Conservation (phyloP, 1,140 invertebrate genomes). For the Anadara kagoshimensis region DNA sequence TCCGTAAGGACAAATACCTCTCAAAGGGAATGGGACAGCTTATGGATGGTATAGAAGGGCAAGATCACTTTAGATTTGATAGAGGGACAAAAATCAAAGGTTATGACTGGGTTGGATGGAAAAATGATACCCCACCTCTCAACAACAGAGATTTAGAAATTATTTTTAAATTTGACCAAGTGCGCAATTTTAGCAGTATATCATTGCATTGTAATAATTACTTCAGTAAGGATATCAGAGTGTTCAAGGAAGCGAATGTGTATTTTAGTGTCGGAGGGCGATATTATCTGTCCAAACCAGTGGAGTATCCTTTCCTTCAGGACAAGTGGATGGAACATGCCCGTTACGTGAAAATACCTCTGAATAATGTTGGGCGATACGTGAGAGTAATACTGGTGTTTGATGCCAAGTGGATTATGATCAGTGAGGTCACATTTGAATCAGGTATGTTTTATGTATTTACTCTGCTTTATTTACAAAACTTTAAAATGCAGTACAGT, state of each 20-base stretch:
- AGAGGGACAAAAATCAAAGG: slow-evolving; percentile 81
- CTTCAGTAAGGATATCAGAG: slow-evolving; percentile 81
- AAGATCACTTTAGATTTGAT: slow-evolving; percentile 86
- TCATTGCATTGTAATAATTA: slow-evolving; percentile 87
- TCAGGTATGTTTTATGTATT: slow-evolving; percentile 62
- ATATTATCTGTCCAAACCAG: slow-evolving; percentile 83
- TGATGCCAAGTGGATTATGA: slow-evolving; percentile 89
- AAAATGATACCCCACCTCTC: slow-evolving; percentile 82
- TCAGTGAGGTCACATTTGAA: slow-evolving; percentile 85
- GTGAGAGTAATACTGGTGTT: slow-evolving; percentile 88
- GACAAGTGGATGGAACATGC: slow-evolving; percentile 89
- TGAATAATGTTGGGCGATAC: slow-evolving; percentile 87
- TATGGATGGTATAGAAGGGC: slow-evolving; percentile 84
- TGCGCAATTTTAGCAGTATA: slow-evolving; percentile 89
- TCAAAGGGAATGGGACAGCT: slow-evolving; percentile 87
- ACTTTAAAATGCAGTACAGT: too few species aligned
- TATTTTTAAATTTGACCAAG: slow-evolving; percentile 89
- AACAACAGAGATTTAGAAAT: slow-evolving; percentile 59
- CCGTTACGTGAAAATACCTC: slow-evolving; percentile 87
- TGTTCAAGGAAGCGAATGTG: slow-evolving; percentile 79
- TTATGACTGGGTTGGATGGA: slow-evolving; percentile 93
- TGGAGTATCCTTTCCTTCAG: slow-evolving; percentile 83
- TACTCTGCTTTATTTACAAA: too few species aligned
- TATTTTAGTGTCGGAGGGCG: slow-evolving; percentile 87
- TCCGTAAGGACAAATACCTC: slow-evolving; percentile 75